Base-by-base conservation (phyloP, 1,140 invertebrate genomes). In the Philopotamus ludificatus region DNA sequence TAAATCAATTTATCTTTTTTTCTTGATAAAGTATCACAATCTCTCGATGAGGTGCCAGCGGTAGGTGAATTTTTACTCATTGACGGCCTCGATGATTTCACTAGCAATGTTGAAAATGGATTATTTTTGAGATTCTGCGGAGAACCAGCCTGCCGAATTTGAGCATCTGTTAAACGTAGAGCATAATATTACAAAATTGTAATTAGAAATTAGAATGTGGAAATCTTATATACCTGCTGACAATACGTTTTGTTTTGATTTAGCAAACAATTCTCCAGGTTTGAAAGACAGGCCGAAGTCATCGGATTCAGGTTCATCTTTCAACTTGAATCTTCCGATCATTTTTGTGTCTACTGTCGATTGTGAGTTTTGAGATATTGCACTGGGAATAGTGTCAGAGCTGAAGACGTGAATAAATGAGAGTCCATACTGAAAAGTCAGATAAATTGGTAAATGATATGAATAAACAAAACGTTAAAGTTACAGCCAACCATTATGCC, bases 331-430 rank as follows among this genome's bases (percentile, higher is more conserved):
- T 44, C 81, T 79, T 25, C 85, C 86, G 28, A 87, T 18, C 25
- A 65, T 58, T 22, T 20, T 44, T 16, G 51, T 53, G 25, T 57
- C 21, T n/a, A 22, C 21, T 9, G 57, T 16, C 12, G 16, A 15
- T 16, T 61, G 57, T 1, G 44, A 4, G 16, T n/a, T 8, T 39
- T 50, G 7, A 44, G 45, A 44, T 15, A 34, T 10, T 2, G 50
- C n/a, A 47, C 28, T 65, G 8, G 22, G 12, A 10, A n/a, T 1
- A 25, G 63, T 60, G 39, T 79, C 75, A 21, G 76, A 76, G 21
- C 83, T 80, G 72, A 85, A 84, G 8, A 93, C 77, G 70, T 86
- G 89, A 25, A 94, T 82, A 74, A 94, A 94, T 1, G 89, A 87
- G 4, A 95, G 72, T 0, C 92, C 92, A 81, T 86, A 94, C 79